Evolutionary conservation across 2,888 invertebrate genomes (phyloP).

Genomic region (Trichogramma dendrolimi): DNA sequence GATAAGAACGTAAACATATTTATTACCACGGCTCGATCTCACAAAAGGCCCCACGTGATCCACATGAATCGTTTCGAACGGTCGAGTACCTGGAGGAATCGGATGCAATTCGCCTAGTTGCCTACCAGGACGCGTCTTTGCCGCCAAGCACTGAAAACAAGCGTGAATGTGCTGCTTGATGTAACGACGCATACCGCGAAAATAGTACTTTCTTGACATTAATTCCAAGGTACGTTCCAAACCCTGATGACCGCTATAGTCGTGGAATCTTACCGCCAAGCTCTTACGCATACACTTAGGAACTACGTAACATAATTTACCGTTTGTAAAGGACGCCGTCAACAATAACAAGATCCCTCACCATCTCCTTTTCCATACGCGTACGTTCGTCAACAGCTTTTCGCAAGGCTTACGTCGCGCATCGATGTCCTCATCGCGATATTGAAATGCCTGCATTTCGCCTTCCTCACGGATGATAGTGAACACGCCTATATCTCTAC

Average conservation of each 20-base stretch:
- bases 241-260: constrained; percentile 10
- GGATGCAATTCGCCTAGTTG: constrained; percentile 28
- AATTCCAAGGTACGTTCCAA: background rate
- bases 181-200: constrained; percentile 8
- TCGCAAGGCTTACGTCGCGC: constrained; percentile 4
- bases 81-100: constrained; percentile 24
- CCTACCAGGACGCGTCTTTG: too few species aligned
- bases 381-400: constrained; percentile 3
- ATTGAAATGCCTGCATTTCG: constrained; percentile 8
- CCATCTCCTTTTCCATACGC: background rate
- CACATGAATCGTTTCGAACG: constrained; percentile 28
- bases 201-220: constrained; percentile 1
- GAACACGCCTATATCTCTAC: too few species aligned
- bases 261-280: constrained; percentile 27
- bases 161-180: constrained; percentile 14
- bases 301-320: constrained; percentile 9
- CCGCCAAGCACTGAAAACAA: constrained; percentile 26
- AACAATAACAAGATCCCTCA: constrained; percentile 6
- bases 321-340: constrained; percentile 19
- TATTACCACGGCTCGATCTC: constrained; percentile 15
- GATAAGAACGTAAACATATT: constrained; percentile 27
- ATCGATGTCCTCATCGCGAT: background rate
- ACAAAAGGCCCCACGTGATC: constrained; percentile 27
- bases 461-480: constrained; percentile 5
- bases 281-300: constrained; percentile 18